Conservation (phyloP, 1,140 invertebrate species). For the Brachionus rubens region DNA sequence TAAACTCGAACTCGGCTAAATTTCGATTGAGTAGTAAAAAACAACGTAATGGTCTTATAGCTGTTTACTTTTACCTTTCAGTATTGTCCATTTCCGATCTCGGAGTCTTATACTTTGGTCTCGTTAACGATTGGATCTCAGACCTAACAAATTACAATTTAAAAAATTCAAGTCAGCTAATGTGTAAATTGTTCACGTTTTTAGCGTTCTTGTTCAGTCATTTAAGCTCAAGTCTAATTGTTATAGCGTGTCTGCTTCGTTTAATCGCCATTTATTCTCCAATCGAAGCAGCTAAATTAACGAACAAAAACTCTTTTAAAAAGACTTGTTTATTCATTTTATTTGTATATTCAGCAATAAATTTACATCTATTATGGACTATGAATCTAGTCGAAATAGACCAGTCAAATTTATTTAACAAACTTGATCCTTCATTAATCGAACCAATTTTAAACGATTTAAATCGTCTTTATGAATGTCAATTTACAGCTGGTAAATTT, state of each 20-base stretch:
- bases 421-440: not conserved
- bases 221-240: constrained; percentile 28
- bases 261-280: constrained; percentile 38
- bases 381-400: constrained; percentile 29
- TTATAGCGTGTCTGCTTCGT: not conserved
- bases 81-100: constrained; percentile 11
- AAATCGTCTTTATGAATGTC: not conserved
- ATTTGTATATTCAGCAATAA: constrained; percentile 8
- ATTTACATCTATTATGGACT: constrained; percentile 42
- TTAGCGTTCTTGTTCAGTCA: constrained; percentile 14
- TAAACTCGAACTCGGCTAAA: not conserved
- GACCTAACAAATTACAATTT: not conserved
- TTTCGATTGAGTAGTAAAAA: not conserved
- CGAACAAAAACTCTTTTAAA: constrained; percentile 24
- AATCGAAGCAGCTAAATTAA: constrained; percentile 22
- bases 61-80: constrained; percentile 39
- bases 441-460: not conserved
- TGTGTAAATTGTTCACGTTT: constrained; percentile 41
- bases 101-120: constrained; percentile 9
- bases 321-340: not conserved
- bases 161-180: not conserved
- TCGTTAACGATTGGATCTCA: not conserved
- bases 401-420: not conserved
- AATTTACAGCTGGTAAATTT: not conserved
- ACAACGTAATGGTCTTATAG: not conserved